Conservation (phyloP, 2,888 invertebrate species). For the Microctonus brassicae region DNA sequence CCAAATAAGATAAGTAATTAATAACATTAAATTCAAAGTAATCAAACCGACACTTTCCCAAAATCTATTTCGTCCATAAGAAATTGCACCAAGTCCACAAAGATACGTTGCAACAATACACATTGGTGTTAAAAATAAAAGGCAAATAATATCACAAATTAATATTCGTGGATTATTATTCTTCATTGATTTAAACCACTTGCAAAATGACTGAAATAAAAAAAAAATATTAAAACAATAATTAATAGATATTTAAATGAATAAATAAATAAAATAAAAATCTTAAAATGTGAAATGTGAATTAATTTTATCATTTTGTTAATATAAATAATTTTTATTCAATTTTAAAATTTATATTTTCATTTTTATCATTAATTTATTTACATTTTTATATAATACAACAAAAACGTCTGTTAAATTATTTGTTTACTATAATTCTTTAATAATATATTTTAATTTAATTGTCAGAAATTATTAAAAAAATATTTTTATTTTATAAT, state of each 20-base stretch:
- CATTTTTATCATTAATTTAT: too few species aligned
- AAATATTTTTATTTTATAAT: background rate
- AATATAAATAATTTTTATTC: too few species aligned
- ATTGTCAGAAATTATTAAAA: too few species aligned
- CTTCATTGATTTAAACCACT: slow-evolving; percentile 68
- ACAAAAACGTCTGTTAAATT: too few species aligned
- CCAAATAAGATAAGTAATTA: slow-evolving; percentile 63
- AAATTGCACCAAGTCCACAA: slow-evolving; percentile 69
- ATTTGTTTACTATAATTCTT: too few species aligned
- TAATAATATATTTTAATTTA: too few species aligned
- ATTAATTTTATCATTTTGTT: too few species aligned
- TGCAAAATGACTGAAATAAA: slow-evolving; percentile 52
- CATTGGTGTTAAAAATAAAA: slow-evolving; percentile 70
- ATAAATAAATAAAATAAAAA: too few species aligned
- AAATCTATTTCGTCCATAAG: slow-evolving; percentile 61
- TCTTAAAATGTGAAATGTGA: too few species aligned
- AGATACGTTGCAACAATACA: slow-evolving; percentile 70
- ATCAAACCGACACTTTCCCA: slow-evolving; percentile 67
- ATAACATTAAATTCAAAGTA: slow-evolving; percentile 60
- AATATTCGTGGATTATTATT: slow-evolving; percentile 69
- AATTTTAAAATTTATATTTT: too few species aligned
- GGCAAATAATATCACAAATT: slow-evolving; percentile 70
- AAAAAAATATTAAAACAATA: background rate
- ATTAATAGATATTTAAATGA: background rate
- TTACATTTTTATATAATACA: too few species aligned